A percentile compares a stretch with the other conserved stretches of the same genome.
Evolutionary conservation across 2,113 vertebrate species (phyloP).

Genomic region (Neotoma lepida): DNA sequence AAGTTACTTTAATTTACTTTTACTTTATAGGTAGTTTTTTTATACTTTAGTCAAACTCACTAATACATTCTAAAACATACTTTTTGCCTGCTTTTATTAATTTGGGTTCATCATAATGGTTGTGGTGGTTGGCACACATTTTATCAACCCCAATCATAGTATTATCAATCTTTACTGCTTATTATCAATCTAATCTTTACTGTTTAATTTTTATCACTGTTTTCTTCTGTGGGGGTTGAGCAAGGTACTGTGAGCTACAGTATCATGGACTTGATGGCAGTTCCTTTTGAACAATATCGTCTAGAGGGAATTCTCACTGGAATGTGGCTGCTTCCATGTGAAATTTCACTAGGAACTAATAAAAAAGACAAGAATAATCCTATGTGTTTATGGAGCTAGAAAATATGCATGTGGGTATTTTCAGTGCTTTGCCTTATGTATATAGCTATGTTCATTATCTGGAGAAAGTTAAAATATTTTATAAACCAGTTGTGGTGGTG

Average conservation of each 20-base stretch:
- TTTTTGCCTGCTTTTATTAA: neutral
- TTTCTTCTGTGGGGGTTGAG: neutral
- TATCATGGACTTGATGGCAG: neutral
- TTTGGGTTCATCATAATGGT: neutral
- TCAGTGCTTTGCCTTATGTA: conserved; percentile 6
- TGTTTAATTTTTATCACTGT: conserved; percentile 30
- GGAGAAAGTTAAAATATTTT: neutral
- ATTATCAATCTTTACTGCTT: conserved; percentile 26
- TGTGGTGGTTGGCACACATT: neutral
- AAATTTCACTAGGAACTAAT: neutral
- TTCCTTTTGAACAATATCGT: neutral
- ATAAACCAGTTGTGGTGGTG: neutral
- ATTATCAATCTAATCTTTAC: neutral
- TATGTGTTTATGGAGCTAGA: neutral
- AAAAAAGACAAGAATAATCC: neutral
- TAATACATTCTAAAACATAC: neutral
- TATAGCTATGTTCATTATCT: conserved; percentile 5
- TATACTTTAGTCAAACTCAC: neutral
- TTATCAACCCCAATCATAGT: neutral
- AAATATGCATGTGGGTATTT: conserved; percentile 6
- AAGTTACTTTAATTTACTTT: neutral
- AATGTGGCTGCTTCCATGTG: neutral
- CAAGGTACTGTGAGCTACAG: neutral
- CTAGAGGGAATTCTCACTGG: neutral
- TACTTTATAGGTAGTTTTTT: neutral